A percentile compares a stretch with the other conserved stretches of the same genome.
These are phyloP conservation scores for Pygoscelis antarcticus DNA, from an alignment of 2,113 vertebrate genomes.

Conservation along the genomic window DNA sequence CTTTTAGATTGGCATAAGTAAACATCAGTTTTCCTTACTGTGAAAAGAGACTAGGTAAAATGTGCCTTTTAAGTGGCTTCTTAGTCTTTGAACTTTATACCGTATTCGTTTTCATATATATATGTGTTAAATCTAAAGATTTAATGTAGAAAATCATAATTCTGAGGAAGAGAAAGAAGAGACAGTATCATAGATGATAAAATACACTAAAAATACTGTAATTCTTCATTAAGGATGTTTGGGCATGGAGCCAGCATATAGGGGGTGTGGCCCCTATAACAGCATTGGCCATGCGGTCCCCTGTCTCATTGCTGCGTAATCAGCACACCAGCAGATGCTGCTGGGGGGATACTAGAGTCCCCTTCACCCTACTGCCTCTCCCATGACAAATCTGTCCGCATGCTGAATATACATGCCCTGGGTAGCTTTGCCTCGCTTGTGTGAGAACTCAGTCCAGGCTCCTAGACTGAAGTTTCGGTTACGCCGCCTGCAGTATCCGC, in stretches of 20 bases:
- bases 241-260: background rate
- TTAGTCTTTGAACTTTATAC: background rate
- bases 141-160: background rate
- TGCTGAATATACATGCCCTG: background rate
- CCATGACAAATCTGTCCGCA: background rate
- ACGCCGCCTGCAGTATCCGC: fast-evolving
- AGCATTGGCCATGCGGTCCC: fast-evolving
- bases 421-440: fast-evolving
- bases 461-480: background rate
- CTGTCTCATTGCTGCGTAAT: background rate
- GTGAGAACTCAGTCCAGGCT: background rate
- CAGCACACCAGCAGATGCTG: background rate
- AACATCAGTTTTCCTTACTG: background rate
- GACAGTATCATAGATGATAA: background rate
- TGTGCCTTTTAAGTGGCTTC: background rate
- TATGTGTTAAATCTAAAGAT: background rate
- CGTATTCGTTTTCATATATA: background rate
- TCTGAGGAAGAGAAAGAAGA: background rate
- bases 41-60: background rate
- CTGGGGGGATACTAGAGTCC: no score
- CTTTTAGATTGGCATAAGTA: background rate
- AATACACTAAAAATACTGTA: background rate
- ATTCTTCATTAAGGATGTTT: background rate
- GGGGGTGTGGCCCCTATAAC: background rate
- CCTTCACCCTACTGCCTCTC: background rate